Percentiles rank a stretch among this genome's conserved stretches.
Evolutionary conservation across 2,888 invertebrate genomes (phyloP).

Genomic region (Caradrina clavipalpis): DNA sequence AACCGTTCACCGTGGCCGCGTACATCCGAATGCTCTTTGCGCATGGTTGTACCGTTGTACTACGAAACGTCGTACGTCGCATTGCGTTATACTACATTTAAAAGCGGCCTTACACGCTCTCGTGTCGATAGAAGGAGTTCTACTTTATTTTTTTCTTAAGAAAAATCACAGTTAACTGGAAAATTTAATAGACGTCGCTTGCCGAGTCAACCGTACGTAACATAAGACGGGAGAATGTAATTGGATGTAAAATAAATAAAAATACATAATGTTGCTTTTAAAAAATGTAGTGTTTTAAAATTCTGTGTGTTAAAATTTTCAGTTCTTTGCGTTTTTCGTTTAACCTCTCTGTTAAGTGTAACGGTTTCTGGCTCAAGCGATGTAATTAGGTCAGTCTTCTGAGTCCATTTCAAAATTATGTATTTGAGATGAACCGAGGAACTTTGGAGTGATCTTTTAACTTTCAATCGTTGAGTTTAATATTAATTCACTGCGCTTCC

Average conservation of each 20-base stretch:
- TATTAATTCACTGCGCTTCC: conserved; percentile 30
- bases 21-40: conserved; percentile 85
- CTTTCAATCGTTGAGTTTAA: conserved; percentile 42
- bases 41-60: conserved; percentile 80
- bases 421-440: conserved; percentile 37
- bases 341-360: conserved; percentile 12
- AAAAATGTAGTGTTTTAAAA: neutral
- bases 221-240: conserved; percentile 28
- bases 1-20: conserved; percentile 59
- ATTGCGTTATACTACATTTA: conserved; percentile 83
- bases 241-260: conserved; percentile 5
- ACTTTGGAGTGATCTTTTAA: conserved; percentile 51
- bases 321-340: neutral
- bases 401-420: conserved; percentile 41
- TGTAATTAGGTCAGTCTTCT: conserved; percentile 45
- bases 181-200: conserved; percentile 39
- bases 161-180: conserved; percentile 50
- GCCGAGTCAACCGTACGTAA: conserved; percentile 23
- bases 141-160: conserved; percentile 28
- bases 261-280: neutral
- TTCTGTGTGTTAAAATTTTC: neutral
- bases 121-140: conserved; percentile 60
- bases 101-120: conserved; percentile 75
- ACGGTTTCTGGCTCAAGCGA: conserved; percentile 7
- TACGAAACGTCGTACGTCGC: conserved; percentile 88